Base-by-base conservation (phyloP, 1,140 invertebrate genomes). In the Lethrus apterus region DNA sequence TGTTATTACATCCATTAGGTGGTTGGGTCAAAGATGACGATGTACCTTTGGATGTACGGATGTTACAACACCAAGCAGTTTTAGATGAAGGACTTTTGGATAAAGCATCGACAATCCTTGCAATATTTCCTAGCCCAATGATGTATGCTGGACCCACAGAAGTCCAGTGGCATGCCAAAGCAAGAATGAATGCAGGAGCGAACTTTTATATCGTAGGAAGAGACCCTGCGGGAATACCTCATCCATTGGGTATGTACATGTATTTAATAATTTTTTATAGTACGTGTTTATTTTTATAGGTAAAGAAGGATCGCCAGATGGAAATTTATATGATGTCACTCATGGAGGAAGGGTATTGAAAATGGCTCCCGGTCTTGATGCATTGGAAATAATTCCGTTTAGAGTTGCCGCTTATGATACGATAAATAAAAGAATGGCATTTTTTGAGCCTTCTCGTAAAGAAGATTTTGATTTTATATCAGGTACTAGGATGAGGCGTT, bases 11-110 rank as follows among this genome's bases (percentile, higher is more conserved):
- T 77, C 96, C 96, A 7, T 68, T 99, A 2, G 93, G 93, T 51
- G 97, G 97, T 19, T 99, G 94, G 94, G 99, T 94, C 0, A 99
- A 99, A 70, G 93, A 98, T 62, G 96, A 99, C 68, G 96, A 99
- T 72, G 95, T 99, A 30, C 95, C 96, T 10, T 69, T 99, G 4
- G 71, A 77, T 18, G 70, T 51, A 4, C 66, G 84, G 41, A 90
- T 93, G 35, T 69, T 76, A 17, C 90, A 93, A 58, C 89, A 92
- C 63, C 78, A 88, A 64, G 93, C 93, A 13, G 89, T 98, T 1
- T 68, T 99, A 0, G 81, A 84, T 50, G 89, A 93, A 42, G 82
- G 82, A 1, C 76, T 98, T 2, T 65, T 99, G 23, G 89, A 98
- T 62, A 75, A 81, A 10, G 70, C 82, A 9, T 80, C 80, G 9